Conservation (phyloP, 2,113 vertebrate genomes). For the Paracyprichromis sp. region DNA sequence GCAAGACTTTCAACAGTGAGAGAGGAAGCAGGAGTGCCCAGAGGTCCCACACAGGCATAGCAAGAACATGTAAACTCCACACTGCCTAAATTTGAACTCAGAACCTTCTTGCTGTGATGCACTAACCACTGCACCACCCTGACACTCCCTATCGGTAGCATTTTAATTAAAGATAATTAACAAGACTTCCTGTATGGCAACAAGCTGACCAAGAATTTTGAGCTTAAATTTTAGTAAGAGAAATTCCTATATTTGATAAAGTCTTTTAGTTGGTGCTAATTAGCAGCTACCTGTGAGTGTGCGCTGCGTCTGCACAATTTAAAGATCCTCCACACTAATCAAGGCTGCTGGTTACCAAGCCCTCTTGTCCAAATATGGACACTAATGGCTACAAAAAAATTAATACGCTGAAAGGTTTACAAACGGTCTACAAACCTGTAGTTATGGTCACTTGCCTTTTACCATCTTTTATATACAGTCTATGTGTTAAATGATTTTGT, state of each 20-base stretch:
- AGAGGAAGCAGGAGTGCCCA: neutral
- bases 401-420: neutral
- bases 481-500: neutral
- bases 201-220: neutral
- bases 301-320: neutral
- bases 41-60: neutral
- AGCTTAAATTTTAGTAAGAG: neutral
- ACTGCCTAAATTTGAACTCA: neutral
- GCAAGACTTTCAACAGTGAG: accelerated
- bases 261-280: neutral
- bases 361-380: neutral
- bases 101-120: accelerated
- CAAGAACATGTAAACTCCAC: neutral
- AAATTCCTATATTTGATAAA: neutral
- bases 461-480: neutral
- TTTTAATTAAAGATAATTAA: neutral
- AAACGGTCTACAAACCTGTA: neutral
- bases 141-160: accelerated
- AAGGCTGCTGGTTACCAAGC: neutral
- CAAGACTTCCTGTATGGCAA: neutral
- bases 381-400: neutral
- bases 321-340: neutral
- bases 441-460: neutral
- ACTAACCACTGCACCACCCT: neutral
- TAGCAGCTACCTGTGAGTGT: accelerated